Conservation (phyloP, 2,797 vertebrate genomes). For the Hippoglossus hippoglossus region DNA sequence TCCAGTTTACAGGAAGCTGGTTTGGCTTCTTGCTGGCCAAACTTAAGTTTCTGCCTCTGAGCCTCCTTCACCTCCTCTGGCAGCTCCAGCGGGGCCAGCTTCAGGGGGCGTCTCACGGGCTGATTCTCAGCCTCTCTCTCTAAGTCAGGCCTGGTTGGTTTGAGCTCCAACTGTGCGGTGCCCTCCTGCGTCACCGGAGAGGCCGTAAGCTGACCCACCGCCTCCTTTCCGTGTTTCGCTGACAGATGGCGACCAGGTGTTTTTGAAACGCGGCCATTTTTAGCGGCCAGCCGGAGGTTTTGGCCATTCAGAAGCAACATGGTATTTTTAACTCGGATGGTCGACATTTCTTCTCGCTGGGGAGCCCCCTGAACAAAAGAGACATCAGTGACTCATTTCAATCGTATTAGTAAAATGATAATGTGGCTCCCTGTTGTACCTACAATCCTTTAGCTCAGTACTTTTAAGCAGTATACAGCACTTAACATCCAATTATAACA, state of each 20-base stretch:
- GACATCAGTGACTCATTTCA: constrained; percentile 9
- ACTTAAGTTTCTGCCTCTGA: constrained; percentile 83
- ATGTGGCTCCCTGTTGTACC: neutral
- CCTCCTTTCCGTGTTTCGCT: constrained; percentile 51
- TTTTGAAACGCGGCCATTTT: constrained; percentile 73
- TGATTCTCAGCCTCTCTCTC: constrained; percentile 55
- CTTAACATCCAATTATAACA: neutral
- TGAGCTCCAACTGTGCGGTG: constrained; percentile 55
- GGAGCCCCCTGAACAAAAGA: constrained; percentile 70
- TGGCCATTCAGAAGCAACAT: constrained; percentile 74
- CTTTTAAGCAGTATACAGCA: neutral
- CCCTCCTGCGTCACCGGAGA: constrained; percentile 44
- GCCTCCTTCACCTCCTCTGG: constrained; percentile 80
- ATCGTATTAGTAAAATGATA: neutral
- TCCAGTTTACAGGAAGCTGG: constrained; percentile 60
- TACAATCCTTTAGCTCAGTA: neutral
- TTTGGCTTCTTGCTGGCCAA: constrained; percentile 71
- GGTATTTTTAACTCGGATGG: constrained; percentile 75
- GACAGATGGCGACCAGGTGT: constrained; percentile 76
- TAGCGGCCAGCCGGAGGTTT: constrained; percentile 76
- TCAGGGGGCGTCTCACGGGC: constrained; percentile 76
- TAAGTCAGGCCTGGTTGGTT: constrained; percentile 29
- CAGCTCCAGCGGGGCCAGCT: constrained; percentile 84
- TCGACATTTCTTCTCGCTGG: constrained; percentile 64
- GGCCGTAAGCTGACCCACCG: constrained; percentile 49